phyloP scores from a whole-genome alignment of 2,888 invertebrate species.

The Volucella zonaria region DNA sequence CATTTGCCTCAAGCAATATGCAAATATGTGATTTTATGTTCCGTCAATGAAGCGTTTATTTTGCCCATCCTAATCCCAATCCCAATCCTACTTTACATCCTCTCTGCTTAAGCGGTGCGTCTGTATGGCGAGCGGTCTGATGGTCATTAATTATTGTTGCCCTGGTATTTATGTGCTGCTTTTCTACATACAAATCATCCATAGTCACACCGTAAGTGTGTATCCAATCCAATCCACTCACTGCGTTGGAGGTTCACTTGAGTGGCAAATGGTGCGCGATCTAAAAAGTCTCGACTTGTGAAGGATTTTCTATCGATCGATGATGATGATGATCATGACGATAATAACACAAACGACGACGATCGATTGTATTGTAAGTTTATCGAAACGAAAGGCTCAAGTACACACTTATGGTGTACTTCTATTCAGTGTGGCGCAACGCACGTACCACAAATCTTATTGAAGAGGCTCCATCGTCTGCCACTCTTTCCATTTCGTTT shows the following conservation, averaged over 20 bases:
- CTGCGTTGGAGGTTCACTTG: constrained; percentile 44
- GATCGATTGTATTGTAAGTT: constrained; percentile 33
- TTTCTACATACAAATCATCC: neutral
- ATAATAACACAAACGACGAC: constrained; percentile 4
- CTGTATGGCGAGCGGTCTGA: neutral
- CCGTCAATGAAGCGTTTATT: constrained; percentile 12
- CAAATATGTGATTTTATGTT: constrained; percentile 41
- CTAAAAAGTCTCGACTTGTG: constrained; percentile 31
- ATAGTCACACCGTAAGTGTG: constrained; percentile 4
- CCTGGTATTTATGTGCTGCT: neutral
- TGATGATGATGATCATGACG: neutral
- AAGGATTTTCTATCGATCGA: constrained; percentile 4
- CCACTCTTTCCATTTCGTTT: too few relatives aligned
- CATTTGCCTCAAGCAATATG: constrained; percentile 22
- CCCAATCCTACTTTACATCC: neutral
- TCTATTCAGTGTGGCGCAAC: constrained; percentile 63
- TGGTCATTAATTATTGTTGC: constrained; percentile 28
- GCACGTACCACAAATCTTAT: constrained; percentile 55
- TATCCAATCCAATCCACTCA: too few relatives aligned
- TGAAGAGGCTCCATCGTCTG: constrained; percentile 25
- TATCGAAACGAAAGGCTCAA: constrained; percentile 33
- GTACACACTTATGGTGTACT: constrained; percentile 54
- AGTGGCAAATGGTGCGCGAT: constrained; percentile 39
- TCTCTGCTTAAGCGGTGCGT: neutral
- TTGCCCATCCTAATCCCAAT: neutral